Base-by-base conservation (phyloP, 2,888 invertebrate species). In the Phania funesta region DNA sequence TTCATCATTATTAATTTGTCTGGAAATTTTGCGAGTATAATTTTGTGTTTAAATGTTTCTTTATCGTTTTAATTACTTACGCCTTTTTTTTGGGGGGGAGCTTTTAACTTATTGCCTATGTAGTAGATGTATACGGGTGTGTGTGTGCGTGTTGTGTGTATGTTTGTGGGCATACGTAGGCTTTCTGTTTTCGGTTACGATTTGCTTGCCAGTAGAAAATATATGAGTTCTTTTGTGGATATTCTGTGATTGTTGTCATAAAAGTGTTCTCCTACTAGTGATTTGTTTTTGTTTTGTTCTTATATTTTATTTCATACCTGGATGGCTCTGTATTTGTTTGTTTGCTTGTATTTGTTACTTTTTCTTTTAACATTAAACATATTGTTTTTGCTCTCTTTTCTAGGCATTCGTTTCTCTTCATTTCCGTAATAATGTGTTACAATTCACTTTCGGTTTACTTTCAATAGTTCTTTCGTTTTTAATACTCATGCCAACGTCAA, bases 321-420 rank as follows among this genome's bases (percentile, higher is more conserved):
- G 84, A 84, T 84, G 85, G 84, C 82, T 80, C 68, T 83, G 83
- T 82, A 80, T 78, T 83, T 80, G 41, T 32, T 80, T 81, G 41
- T 26, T 35, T 54, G 13, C 44, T 32, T 48, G 32, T 50, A 22
- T 54, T 32, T 44, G 26, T 52, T 71, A 13, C 16, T 35, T 32
- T 13, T n/a, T 29, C 18, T n/a, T 41, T 52, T 68, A 22, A n/a
- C 24, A 60, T 58, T 44, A 44, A 24, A n/a, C 18, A 26, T 38
- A 6, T 35, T 41, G 26, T 54, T 75, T 46, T 74, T n/a, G 41
- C 38, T 48, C 46, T 78, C 71, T 20, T 44, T 75, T 60, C 1
- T 8, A 24, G 11, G 1, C 13, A n/a, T 7, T 13, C 8, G 24
- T 0, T 41, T 48, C 16, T 38, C 24, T 58, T 70, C 20, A 26